A percentile compares a stretch with the other conserved stretches of the same genome.
phyloP scores from a whole-genome alignment of 2,888 invertebrate genomes.

The Agrypnus murinus region DNA sequence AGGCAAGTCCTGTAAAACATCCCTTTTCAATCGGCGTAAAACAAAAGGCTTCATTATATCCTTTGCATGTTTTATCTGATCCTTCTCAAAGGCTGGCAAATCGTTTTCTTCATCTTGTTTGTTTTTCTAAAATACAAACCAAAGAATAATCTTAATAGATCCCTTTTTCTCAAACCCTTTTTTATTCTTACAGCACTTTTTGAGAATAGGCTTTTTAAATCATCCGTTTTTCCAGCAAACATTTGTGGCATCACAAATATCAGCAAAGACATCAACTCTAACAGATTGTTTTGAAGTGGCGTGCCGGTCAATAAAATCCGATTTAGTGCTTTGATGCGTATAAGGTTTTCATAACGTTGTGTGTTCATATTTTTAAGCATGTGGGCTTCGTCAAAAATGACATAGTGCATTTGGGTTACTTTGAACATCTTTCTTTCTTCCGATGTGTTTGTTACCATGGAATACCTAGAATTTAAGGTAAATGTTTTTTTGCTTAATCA shows the following conservation, averaged over 20 bases:
- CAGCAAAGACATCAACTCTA: conserved; percentile 95
- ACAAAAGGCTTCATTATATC: conserved; percentile 97
- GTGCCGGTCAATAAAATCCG: conserved; percentile 95
- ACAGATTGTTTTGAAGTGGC: conserved; percentile 95
- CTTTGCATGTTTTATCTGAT: conserved; percentile 94
- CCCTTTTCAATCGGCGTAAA: conserved; percentile 88
- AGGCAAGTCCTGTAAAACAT: conserved; percentile 91
- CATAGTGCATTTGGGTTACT: conserved; percentile 91
- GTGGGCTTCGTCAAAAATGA: conserved; percentile 97
- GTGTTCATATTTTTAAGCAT: conserved; percentile 99
- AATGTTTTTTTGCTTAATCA: no score
- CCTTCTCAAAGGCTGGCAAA: conserved; percentile 87
- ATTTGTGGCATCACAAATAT: conserved; percentile 98
- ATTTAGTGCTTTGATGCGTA: conserved; percentile 89
- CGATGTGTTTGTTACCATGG: conserved; percentile 88
- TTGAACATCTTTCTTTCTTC: conserved; percentile 95
- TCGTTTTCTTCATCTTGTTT: conserved; percentile 75
- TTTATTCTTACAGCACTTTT: conserved; percentile 78
- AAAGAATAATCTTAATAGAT: conserved; percentile 10
- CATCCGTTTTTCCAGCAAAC: conserved; percentile 91
- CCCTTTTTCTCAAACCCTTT: background rate
- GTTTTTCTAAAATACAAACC: conserved; percentile 70
- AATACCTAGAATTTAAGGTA: conserved; percentile 74
- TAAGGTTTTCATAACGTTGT: conserved; percentile 89
- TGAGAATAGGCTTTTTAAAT: conserved; percentile 90